A percentile compares a stretch with the other conserved stretches of the same genome.
phyloP scores from a whole-genome alignment of 2,113 vertebrate genomes.

The Phylloscopus whistleri region DNA sequence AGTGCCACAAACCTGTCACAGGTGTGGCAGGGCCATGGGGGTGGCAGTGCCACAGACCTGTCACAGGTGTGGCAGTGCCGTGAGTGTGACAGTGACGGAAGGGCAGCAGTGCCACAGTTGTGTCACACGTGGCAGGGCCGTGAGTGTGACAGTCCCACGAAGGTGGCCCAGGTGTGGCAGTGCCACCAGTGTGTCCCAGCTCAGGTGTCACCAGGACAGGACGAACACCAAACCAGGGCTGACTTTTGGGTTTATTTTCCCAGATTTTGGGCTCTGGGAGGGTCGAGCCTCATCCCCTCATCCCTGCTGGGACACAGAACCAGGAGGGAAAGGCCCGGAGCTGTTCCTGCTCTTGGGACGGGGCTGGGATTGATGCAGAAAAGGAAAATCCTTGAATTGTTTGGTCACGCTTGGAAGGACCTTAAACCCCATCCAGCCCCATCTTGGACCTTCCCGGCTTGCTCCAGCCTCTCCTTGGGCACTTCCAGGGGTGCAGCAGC shows the following conservation, averaged over 20 bases:
- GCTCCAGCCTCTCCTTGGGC: no score
- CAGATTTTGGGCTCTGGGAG: neutral
- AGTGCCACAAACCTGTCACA: no score
- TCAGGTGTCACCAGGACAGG: no score
- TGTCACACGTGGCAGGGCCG: no score
- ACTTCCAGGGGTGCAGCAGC: neutral
- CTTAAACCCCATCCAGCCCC: neutral
- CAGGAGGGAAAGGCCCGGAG: no score
- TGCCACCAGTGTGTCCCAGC: neutral
- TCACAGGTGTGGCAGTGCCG: no score
- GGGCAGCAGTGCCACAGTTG: rapidly evolving
- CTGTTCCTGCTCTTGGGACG: neutral
- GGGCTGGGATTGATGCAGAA: no score
- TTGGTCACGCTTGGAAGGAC: neutral
- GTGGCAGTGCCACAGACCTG: no score
- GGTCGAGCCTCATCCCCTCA: neutral
- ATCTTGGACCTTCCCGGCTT: neutral
- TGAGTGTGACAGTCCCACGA: neutral
- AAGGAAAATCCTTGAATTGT: no score
- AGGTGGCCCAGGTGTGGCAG: neutral
- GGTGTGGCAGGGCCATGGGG: neutral
- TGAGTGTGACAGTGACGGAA: no score
- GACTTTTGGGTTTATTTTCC: neutral
- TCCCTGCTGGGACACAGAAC: neutral
- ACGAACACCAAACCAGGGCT: rapidly evolving